Percentiles rank a stretch among this genome's conserved stretches.
phyloP scores from a whole-genome alignment of 1,140 invertebrate genomes.

The Leptoteleia sp. region DNA sequence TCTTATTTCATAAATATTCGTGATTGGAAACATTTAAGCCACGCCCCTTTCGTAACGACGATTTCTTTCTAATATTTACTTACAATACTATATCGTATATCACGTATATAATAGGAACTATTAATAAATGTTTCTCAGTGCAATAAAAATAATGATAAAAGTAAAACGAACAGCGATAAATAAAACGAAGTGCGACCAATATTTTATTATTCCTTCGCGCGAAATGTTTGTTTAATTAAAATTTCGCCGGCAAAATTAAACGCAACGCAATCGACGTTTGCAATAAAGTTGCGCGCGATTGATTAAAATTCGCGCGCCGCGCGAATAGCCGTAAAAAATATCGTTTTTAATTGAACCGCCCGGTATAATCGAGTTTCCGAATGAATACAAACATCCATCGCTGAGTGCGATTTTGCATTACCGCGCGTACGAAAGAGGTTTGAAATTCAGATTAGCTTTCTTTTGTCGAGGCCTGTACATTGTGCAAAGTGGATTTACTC shows the following conservation, averaged over 20 bases:
- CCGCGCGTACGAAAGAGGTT: conserved; percentile 47
- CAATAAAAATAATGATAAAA: too few relatives aligned
- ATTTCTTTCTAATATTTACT: too few relatives aligned
- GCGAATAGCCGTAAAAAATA: conserved; percentile 17
- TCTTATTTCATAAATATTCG: too few relatives aligned
- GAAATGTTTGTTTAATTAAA: background rate
- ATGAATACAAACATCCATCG: conserved; percentile 54
- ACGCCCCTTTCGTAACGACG: too few relatives aligned
- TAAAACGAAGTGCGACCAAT: too few relatives aligned
- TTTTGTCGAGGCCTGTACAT: conserved; percentile 48
- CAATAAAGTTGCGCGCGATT: background rate
- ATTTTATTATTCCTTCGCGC: too few relatives aligned
- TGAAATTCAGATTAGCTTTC: conserved; percentile 66
- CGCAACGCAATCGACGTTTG: too few relatives aligned
- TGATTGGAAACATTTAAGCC: too few relatives aligned
- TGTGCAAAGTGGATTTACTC: conserved; percentile 48
- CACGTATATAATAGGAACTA: too few relatives aligned
- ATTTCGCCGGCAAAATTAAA: background rate
- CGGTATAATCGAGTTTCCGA: conserved; percentile 45
- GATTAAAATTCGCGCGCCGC: conserved; percentile 1
- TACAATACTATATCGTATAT: too few relatives aligned
- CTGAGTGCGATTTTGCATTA: conserved; percentile 54
- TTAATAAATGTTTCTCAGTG: too few relatives aligned
- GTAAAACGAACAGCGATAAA: too few relatives aligned
- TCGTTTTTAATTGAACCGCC: conserved; percentile 39